phyloP scores from a whole-genome alignment of 2,797 vertebrate genomes.

The Enteromius radiatus region DNA sequence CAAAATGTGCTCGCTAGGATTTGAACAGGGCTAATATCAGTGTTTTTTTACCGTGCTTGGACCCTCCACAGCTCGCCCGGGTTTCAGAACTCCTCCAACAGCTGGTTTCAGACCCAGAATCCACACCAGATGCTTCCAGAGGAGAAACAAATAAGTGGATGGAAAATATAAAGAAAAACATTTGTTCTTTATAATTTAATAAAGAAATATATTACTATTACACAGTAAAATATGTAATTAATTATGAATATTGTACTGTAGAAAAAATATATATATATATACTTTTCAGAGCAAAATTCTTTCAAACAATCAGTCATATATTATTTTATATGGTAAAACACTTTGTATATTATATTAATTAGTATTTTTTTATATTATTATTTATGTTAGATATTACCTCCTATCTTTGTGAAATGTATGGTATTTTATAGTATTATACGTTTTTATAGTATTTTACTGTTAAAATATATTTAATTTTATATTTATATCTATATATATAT shows the following conservation, averaged over 20 bases:
- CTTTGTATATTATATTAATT: neutral
- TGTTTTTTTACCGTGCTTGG: conserved; percentile 89
- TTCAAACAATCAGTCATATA: neutral
- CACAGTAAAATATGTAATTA: neutral
- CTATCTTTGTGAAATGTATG: too few species aligned
- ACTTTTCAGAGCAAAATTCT: neutral
- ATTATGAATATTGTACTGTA: neutral
- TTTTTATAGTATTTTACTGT: too few species aligned
- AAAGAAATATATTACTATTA: neutral
- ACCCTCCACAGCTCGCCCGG: conserved; percentile 94
- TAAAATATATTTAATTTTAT: too few species aligned
- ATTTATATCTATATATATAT: too few species aligned
- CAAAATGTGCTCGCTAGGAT: neutral
- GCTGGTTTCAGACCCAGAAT: conserved; percentile 97
- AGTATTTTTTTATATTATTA: too few species aligned
- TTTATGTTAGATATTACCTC: too few species aligned
- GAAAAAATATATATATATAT: neutral
- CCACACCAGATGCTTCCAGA: conserved; percentile 94
- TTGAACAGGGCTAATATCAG: neutral
- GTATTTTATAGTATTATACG: too few species aligned
- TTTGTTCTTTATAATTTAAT: neutral
- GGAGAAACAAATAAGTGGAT: neutral
- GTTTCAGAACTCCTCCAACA: conserved; percentile 92
- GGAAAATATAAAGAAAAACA: neutral
- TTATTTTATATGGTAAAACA: neutral